phyloP scores from a whole-genome alignment of 1,140 invertebrate genomes.

The Microvelia longipes region DNA sequence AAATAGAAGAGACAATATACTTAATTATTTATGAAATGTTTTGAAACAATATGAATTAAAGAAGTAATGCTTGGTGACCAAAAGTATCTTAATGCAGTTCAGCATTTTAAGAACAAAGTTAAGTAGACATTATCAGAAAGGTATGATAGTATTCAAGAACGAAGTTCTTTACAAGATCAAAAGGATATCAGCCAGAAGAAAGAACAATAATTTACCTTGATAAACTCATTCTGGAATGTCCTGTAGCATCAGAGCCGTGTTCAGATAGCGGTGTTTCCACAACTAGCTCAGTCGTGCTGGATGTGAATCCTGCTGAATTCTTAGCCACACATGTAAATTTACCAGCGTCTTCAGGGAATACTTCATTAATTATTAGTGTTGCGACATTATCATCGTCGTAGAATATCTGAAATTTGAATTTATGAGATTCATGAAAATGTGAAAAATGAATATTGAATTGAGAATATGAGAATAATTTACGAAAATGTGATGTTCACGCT shows the following conservation, averaged over 20 bases:
- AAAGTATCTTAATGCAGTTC: too few species aligned
- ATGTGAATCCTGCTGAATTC: constrained; percentile 83
- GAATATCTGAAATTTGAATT: constrained; percentile 50
- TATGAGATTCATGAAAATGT: background rate
- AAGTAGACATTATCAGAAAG: too few species aligned
- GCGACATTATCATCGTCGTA: constrained; percentile 85
- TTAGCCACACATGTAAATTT: constrained; percentile 92
- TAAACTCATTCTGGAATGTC: constrained; percentile 59
- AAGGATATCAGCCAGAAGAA: too few species aligned
- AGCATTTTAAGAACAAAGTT: too few species aligned
- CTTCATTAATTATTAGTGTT: constrained; percentile 83
- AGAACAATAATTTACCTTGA: constrained; percentile 46
- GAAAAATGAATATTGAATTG: too few species aligned
- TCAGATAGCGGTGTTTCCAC: constrained; percentile 76
- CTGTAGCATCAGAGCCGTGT: constrained; percentile 69
- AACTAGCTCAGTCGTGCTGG: constrained; percentile 73
- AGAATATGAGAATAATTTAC: too few species aligned
- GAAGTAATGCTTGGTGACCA: too few species aligned
- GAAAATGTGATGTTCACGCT: too few species aligned
- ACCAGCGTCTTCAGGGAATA: constrained; percentile 92
- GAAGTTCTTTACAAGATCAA: background rate
- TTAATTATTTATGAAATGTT: background rate
- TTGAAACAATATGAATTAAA: too few species aligned
- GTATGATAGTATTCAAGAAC: background rate
- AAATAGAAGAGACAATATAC: background rate